Evolutionary conservation across 1,140 invertebrate species (phyloP), one percentile per base, ranked within the genome.

Genomic region (Dendrolimus kikuchii): DNA sequence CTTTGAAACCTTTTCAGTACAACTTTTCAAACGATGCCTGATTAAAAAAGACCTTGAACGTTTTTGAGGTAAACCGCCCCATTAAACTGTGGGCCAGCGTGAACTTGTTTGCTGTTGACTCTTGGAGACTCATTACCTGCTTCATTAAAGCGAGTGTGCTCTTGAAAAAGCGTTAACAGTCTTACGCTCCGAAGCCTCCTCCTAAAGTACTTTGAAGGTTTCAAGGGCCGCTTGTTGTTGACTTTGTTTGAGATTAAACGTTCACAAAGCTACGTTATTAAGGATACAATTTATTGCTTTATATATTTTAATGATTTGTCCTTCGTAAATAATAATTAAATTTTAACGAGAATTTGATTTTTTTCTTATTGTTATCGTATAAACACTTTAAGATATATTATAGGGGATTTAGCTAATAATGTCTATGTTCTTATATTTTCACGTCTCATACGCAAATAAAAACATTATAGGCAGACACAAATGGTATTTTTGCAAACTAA

Each of bases 121-220:
- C 58, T 57, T 49, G 40, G 58, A 62, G 66, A 52, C 63, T 74
- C 71, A 74, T 80, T 77, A 77, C 65, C 69, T 66, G 71, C 66
- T 74, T 80, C 71, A 76, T 80, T 80, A 74, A 74, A 76, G 62
- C 62, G 64, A 77, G 68, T 64, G 63, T 67, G 52, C 69, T 76
- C 46, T 57, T 62, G 47, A 64, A 59, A 61, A 60, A 57, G 54
- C 54, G 46, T 49, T 59, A 51, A 55, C 52, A 54, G 52, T 50
- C 59, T 53, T 65, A 56, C 10, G 9, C 45, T 38, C n/a, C 1
- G 9, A 10, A 36, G 6, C 10, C 7, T 50, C 38, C 4, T n/a
- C 10, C 42, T 9, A 37, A 8, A n/a, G 51, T 38, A 23, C 9
- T 46, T 44, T 46, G 9, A 23, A 40, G 47, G 55, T 45, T 36